Evolutionary conservation across 2,888 invertebrate genomes (phyloP).

Genomic region (Drosophila incognita): DNA sequence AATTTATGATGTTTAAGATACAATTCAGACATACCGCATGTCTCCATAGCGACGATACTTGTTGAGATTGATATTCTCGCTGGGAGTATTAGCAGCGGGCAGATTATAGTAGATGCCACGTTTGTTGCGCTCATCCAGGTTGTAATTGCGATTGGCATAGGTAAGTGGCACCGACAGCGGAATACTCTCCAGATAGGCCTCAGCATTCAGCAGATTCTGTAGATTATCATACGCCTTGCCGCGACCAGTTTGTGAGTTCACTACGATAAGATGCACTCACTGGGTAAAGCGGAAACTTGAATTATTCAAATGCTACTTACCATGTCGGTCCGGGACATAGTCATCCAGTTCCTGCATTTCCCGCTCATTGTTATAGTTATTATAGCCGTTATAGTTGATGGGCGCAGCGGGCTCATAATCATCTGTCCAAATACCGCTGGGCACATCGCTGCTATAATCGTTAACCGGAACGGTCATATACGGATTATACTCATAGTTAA

Average conservation of each 20-base stretch:
- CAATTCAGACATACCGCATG: conserved; percentile 78
- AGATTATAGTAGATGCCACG: conserved; percentile 76
- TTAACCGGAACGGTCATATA: conserved; percentile 45
- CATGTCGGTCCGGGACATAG: conserved; percentile 78
- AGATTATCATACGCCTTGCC: conserved; percentile 84
- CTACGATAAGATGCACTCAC: conserved; percentile 16
- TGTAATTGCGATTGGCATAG: conserved; percentile 82
- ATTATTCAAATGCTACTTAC: conserved; percentile 44
- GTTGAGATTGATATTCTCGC: conserved; percentile 69
- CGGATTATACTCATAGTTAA: conserved; percentile 77
- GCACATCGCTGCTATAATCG: conserved; percentile 69
- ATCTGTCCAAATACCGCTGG: conserved; percentile 82
- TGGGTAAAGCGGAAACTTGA: neutral
- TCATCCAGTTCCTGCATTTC: conserved; percentile 84
- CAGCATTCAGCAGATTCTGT: conserved; percentile 84
- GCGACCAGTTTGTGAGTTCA: conserved; percentile 48
- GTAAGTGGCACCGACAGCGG: conserved; percentile 82
- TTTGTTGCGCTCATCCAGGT: conserved; percentile 82
- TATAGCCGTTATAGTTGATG: conserved; percentile 50
- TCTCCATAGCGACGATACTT: conserved; percentile 81
- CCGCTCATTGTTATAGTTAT: conserved; percentile 62
- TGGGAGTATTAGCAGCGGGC: conserved; percentile 37
- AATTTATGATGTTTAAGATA: neutral
- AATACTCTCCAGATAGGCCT: conserved; percentile 83
- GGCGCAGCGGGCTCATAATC: conserved; percentile 82